phyloP scores from a whole-genome alignment of 2,113 vertebrate species.

The Oryzias celebensis region DNA sequence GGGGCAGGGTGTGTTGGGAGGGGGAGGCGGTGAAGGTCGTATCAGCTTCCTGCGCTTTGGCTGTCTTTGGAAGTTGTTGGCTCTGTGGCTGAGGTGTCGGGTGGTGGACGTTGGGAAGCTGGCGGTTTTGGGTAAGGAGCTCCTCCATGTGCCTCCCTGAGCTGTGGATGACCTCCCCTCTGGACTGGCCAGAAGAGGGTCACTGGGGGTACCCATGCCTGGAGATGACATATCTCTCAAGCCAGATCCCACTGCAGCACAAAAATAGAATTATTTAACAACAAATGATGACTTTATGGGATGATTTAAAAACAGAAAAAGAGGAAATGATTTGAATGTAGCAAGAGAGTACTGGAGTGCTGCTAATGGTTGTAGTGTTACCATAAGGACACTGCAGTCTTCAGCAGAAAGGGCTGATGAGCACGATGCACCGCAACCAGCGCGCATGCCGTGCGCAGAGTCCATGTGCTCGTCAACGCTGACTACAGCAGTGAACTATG shows the following conservation, averaged over 20 bases:
- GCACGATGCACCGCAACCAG: conserved; percentile 71
- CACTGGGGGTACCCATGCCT: conserved; percentile 79
- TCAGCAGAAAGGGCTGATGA: conserved; percentile 39
- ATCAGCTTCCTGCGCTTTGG: conserved; percentile 89
- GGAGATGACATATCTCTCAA: conserved; percentile 83
- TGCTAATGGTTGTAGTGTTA: conserved; percentile 9
- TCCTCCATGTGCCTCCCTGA: conserved; percentile 85
- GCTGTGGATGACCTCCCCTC: conserved; percentile 69
- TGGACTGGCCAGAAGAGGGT: conserved; percentile 79
- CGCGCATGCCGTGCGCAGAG: conserved; percentile 75
- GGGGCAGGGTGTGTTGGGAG: conserved; percentile 93
- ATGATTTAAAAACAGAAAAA: not conserved
- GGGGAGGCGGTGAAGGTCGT: conserved; percentile 89
- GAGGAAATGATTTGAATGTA: conserved; percentile 37
- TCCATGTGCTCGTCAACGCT: conserved; percentile 71
- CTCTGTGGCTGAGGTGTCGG: conserved; percentile 91
- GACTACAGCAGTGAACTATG: conserved; percentile 58
- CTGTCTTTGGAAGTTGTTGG: conserved; percentile 98
- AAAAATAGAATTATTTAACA: conserved; percentile 12
- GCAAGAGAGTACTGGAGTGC: not conserved
- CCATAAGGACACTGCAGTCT: conserved; percentile 64
- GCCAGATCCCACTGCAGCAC: conserved; percentile 50
- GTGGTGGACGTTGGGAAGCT: conserved; percentile 82
- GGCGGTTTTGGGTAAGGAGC: conserved; percentile 75
- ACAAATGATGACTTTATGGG: conserved; percentile 2